phyloP scores from a whole-genome alignment of 2,113 vertebrate species.

The Gyps fulvus region DNA sequence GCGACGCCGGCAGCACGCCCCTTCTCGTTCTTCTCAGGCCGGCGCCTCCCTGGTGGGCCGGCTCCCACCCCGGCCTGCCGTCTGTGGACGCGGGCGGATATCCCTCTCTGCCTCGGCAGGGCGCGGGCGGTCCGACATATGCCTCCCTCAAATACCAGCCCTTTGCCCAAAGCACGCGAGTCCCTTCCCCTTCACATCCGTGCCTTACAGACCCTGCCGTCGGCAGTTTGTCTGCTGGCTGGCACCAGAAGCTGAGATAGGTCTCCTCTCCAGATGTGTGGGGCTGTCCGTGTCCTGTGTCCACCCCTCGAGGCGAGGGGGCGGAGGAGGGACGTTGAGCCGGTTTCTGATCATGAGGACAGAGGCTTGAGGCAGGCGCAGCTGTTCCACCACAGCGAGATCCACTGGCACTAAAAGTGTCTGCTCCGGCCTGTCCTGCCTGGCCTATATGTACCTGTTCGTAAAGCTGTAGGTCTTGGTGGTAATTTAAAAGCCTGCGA shows the following conservation, averaged over 20 bases:
- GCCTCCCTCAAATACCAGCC: background rate
- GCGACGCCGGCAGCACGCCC: background rate
- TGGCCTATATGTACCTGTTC: fast-evolving
- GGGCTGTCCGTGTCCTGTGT: background rate
- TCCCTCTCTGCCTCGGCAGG: background rate
- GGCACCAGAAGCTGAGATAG: fast-evolving
- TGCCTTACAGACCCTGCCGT: background rate
- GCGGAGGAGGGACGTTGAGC: background rate
- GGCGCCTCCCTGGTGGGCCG: background rate
- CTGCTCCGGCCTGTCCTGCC: background rate
- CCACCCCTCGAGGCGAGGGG: background rate
- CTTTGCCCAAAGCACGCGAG: too few species aligned
- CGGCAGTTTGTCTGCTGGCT: background rate
- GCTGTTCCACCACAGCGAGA: background rate
- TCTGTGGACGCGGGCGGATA: background rate
- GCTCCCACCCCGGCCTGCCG: background rate
- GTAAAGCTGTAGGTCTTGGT: background rate
- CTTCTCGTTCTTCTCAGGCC: background rate
- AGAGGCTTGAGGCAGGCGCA: background rate
- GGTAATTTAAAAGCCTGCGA: background rate
- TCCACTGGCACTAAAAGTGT: background rate
- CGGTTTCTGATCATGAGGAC: background rate
- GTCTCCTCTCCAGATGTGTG: background rate
- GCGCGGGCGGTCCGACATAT: background rate
- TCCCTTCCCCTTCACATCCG: fast-evolving